Conservation (phyloP, 2,888 invertebrate genomes). For the Melanotus villosus region DNA sequence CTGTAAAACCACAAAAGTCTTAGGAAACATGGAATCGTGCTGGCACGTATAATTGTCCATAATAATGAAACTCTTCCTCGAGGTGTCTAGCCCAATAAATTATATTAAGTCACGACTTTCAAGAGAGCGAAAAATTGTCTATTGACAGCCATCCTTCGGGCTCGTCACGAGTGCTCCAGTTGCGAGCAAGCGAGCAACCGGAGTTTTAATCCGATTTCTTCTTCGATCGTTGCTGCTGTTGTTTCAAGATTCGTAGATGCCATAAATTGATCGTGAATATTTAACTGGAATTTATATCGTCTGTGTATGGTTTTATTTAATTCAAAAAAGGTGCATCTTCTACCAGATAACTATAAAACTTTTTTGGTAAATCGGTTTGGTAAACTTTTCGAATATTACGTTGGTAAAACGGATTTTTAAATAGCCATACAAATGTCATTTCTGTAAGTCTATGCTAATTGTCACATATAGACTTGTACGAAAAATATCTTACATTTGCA, state of each 20-base stretch:
- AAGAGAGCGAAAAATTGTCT: conserved; percentile 44
- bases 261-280: too few relatives aligned
- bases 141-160: conserved; percentile 48
- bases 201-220: conserved; percentile 27
- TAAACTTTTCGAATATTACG: too few relatives aligned
- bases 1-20: conserved; percentile 26
- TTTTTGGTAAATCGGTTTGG: too few relatives aligned
- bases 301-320: too few relatives aligned
- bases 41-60: conserved; percentile 40
- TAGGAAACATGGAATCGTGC: conserved; percentile 27
- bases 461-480: too few relatives aligned
- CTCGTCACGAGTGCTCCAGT: conserved; percentile 48
- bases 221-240: conserved; percentile 15
- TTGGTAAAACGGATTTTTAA: too few relatives aligned
- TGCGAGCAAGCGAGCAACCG: conserved; percentile 38
- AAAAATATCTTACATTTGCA: too few relatives aligned
- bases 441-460: too few relatives aligned
- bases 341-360: too few relatives aligned
- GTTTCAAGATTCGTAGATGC: not conserved
- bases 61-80: conserved; percentile 46
- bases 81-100: conserved; percentile 50
- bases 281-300: too few relatives aligned
- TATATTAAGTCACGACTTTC: conserved; percentile 46
- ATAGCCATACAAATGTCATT: too few relatives aligned
- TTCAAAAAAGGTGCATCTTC: too few relatives aligned